A percentile compares a stretch with the other conserved stretches of the same genome.
These are phyloP conservation scores for Spea hammondii DNA, from an alignment of 2,797 vertebrate species.

Conservation along the genomic window DNA sequence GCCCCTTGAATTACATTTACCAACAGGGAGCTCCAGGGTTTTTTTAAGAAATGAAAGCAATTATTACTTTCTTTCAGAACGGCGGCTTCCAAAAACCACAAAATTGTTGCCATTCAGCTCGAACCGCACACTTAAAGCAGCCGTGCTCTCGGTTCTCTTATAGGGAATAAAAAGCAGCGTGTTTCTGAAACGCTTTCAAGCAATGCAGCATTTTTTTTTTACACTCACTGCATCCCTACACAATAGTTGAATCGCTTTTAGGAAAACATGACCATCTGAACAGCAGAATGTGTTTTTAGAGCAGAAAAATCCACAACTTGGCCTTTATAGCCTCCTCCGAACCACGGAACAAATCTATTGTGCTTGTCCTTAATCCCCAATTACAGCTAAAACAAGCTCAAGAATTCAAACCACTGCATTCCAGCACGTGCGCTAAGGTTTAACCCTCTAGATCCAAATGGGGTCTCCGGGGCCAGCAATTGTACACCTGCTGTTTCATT, in stretches of 20 bases:
- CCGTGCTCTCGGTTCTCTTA: conserved; percentile 38
- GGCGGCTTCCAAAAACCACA: conserved; percentile 35
- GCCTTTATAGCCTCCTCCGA: conserved; percentile 1
- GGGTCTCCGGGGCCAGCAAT: no score
- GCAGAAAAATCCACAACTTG: conserved; percentile 10
- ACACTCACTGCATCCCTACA: conserved; percentile 2
- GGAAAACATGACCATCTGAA: conserved; percentile 4
- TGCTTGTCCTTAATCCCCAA: conserved; percentile 38
- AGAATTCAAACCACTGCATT: not conserved
- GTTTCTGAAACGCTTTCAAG: conserved; percentile 37
- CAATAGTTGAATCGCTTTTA: conserved; percentile 22
- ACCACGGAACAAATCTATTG: conserved; percentile 29
- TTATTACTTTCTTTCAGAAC: conserved; percentile 29
- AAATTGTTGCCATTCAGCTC: conserved; percentile 40
- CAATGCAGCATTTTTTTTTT: conserved; percentile 22
- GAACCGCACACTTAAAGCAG: conserved; percentile 38
- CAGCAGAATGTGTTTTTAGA: not conserved
- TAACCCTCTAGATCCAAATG: not conserved
- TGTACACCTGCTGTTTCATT: no score
- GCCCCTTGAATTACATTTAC: not conserved
- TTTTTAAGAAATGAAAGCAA: conserved; percentile 37
- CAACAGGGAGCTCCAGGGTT: conserved; percentile 3
- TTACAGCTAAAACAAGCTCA: not conserved
- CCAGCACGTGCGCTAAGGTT: not conserved
- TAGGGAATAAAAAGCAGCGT: conserved; percentile 41